These are phyloP conservation scores for Rhynchomys soricoides DNA, from an alignment of 2,113 vertebrate genomes.

Conservation along the genomic window DNA sequence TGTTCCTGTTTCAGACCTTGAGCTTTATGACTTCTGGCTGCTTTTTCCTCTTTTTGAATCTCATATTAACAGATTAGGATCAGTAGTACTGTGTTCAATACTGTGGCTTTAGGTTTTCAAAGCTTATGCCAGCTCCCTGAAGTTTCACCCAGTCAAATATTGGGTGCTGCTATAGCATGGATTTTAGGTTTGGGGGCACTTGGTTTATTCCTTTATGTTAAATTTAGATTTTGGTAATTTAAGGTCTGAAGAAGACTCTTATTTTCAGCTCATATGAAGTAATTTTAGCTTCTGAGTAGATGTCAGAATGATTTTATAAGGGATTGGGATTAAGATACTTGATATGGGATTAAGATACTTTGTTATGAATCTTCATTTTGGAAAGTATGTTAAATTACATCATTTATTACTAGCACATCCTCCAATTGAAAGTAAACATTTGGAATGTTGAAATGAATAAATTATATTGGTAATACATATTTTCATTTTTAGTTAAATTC, in stretches of 20 bases:
- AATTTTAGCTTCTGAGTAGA: background rate
- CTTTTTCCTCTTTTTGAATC: background rate
- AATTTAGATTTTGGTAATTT: background rate
- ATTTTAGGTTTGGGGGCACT: background rate
- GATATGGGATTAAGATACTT: background rate
- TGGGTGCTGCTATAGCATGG: background rate
- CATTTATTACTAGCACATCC: background rate
- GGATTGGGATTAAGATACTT: background rate
- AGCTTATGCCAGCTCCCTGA: background rate
- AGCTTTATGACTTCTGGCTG: background rate
- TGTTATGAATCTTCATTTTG: conserved; percentile 14
- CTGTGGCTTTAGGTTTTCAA: background rate
- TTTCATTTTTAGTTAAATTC: conserved; percentile 88
- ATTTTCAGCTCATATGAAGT: background rate
- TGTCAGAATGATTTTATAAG: background rate
- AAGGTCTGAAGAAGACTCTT: background rate
- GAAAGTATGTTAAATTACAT: background rate
- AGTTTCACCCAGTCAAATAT: background rate
- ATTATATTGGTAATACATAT: conserved; percentile 5
- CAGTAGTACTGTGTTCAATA: background rate
- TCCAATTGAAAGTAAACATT: conserved; percentile 19
- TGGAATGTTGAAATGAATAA: conserved; percentile 11
- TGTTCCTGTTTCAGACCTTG: background rate
- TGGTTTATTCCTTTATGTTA: background rate
- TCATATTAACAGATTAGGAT: background rate